A percentile compares a stretch with the other conserved stretches of the same genome.
These are phyloP conservation scores for Leptinotarsa texana DNA, from an alignment of 1,140 invertebrate species.

Conservation along the genomic window DNA sequence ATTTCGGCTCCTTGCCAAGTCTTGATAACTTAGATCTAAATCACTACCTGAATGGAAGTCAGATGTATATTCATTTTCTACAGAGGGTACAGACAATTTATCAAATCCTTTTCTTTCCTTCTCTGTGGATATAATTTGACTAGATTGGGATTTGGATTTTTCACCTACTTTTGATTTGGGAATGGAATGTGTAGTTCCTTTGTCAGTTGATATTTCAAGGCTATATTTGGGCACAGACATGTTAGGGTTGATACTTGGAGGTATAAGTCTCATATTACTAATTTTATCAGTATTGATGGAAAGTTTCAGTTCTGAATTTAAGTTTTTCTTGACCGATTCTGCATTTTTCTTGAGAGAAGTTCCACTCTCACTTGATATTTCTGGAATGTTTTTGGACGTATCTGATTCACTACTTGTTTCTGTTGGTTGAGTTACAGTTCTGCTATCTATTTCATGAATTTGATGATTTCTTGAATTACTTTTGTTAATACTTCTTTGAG, in stretches of 20 bases:
- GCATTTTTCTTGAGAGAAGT: constrained; percentile 31
- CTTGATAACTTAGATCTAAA: neutral
- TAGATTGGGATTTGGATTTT: neutral
- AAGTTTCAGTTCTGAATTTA: constrained; percentile 12
- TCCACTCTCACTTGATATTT: constrained; percentile 50
- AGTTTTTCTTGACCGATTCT: constrained; percentile 28
- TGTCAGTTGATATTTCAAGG: neutral
- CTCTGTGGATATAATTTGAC: neutral
- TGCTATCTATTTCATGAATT: neutral
- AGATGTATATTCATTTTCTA: constrained; percentile 12
- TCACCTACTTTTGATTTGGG: neutral
- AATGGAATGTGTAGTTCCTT: neutral
- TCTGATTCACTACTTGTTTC: constrained; percentile 47
- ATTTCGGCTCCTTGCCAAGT: neutral
- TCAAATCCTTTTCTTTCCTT: neutral
- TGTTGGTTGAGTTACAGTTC: constrained; percentile 25
- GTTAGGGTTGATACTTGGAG: constrained; percentile 5
- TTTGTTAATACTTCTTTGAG: constrained; percentile 13
- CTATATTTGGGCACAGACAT: neutral
- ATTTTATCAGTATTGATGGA: constrained; percentile 16
- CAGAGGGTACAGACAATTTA: neutral
- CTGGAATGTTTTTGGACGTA: constrained; percentile 54
- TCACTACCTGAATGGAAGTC: constrained; percentile 17
- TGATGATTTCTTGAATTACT: neutral
- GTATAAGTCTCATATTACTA: constrained; percentile 12